These are phyloP conservation scores for Lamellibrachia satsuma DNA, from an alignment of 2,888 invertebrate species.

Conservation along the genomic window DNA sequence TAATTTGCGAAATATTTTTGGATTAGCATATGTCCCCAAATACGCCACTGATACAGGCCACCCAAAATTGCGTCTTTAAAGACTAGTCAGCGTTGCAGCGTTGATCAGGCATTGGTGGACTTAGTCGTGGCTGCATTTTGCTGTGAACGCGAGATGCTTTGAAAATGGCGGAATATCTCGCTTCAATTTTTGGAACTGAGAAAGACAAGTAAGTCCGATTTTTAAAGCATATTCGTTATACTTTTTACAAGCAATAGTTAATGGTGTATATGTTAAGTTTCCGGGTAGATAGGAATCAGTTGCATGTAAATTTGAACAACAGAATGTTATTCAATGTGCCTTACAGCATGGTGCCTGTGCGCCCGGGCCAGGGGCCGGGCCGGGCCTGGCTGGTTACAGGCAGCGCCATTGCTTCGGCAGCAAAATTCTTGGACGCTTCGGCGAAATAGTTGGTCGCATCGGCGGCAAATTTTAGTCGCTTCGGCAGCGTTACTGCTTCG, in stretches of 20 bases:
- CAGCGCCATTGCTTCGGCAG: too few species aligned
- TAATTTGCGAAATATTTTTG: too few species aligned
- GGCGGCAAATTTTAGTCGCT: too few species aligned
- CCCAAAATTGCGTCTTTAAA: background rate
- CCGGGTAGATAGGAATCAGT: background rate
- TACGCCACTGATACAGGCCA: too few species aligned
- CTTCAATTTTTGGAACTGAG: conserved; percentile 46
- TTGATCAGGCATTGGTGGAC: background rate
- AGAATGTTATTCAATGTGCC: background rate
- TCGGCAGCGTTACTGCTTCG: too few species aligned
- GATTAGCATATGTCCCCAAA: too few species aligned
- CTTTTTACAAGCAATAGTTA: background rate
- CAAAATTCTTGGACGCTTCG: too few species aligned
- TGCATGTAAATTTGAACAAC: background rate
- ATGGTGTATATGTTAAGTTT: background rate
- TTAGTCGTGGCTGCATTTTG: background rate
- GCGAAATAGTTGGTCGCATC: too few species aligned
- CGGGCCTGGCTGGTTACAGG: too few species aligned
- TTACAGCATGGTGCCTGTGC: too few species aligned
- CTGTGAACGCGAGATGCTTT: background rate
- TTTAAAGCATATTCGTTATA: background rate
- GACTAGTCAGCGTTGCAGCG: background rate
- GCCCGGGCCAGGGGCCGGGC: too few species aligned
- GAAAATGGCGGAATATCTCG: conserved; percentile 45
- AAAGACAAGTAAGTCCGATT: conserved; percentile 44